These are phyloP conservation scores for Patella caerulea DNA, from an alignment of 2,888 invertebrate genomes.

Conservation along the genomic window DNA sequence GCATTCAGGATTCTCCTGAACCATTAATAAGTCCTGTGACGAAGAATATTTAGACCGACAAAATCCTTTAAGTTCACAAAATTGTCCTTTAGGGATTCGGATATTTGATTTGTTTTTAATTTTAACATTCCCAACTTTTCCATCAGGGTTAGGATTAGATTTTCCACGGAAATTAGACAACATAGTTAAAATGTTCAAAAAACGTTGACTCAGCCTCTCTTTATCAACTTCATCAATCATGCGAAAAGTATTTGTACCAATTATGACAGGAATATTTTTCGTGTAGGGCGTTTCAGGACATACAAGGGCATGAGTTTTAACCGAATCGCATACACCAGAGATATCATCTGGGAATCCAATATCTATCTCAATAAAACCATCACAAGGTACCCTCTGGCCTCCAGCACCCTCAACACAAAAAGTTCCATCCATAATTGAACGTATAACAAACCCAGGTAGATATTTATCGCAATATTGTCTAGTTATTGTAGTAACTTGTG, in stretches of 20 bases:
- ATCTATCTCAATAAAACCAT: neutral
- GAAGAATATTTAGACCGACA: neutral
- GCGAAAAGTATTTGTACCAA: conserved; percentile 18
- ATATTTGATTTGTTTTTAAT: neutral
- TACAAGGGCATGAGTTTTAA: conserved; percentile 4
- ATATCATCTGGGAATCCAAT: too few species aligned
- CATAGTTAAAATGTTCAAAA: too few species aligned
- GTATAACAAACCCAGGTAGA: neutral
- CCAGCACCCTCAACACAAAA: neutral
- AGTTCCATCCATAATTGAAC: neutral
- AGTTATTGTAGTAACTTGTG: neutral
- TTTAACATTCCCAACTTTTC: neutral
- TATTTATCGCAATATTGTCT: neutral
- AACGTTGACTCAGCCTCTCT: too few species aligned
- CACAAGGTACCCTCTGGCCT: neutral
- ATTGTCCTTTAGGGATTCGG: neutral
- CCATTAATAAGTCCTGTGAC: too few species aligned
- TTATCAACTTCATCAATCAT: too few species aligned
- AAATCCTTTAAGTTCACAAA: neutral
- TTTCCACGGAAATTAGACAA: neutral
- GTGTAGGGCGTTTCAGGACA: conserved; percentile 19
- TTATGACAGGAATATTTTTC: conserved; percentile 5
- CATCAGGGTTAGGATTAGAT: neutral
- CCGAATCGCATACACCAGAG: neutral
- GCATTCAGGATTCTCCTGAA: neutral